A percentile compares a stretch with the other conserved stretches of the same genome.
phyloP scores from a whole-genome alignment of 2,113 vertebrate species.

The Crotalus horridus region DNA sequence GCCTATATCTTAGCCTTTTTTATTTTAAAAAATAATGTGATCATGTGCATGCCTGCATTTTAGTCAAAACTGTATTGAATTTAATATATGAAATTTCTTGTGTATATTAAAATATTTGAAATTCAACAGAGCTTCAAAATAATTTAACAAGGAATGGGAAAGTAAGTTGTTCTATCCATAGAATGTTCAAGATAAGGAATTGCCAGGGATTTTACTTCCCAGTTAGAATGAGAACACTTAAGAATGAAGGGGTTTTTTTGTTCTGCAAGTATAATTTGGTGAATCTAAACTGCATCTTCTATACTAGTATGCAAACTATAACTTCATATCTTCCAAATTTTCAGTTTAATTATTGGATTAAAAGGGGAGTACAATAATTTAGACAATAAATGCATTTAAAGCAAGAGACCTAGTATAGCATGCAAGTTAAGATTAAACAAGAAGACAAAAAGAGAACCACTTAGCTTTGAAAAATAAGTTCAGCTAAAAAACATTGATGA shows the following conservation, averaged over 20 bases:
- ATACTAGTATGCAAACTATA: neutral
- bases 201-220: neutral
- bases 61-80: neutral
- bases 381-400: neutral
- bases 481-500: neutral
- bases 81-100: neutral
- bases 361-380: neutral
- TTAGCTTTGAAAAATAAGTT: neutral
- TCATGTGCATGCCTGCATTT: neutral
- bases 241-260: neutral
- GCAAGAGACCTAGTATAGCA: neutral
- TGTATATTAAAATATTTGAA: neutral
- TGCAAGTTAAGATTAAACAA: neutral
- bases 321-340: neutral
- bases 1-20: neutral
- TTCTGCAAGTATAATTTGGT: neutral
- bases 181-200: neutral
- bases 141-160: neutral
- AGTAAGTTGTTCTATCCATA: neutral
- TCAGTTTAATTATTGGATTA: neutral
- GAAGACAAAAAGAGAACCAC: neutral
- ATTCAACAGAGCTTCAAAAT: neutral
- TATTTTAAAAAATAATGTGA: neutral
- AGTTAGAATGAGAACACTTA: neutral
- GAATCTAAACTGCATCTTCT: neutral